phyloP scores from a whole-genome alignment of 2,888 invertebrate species.

The Drosophila nr. perissopoda region DNA sequence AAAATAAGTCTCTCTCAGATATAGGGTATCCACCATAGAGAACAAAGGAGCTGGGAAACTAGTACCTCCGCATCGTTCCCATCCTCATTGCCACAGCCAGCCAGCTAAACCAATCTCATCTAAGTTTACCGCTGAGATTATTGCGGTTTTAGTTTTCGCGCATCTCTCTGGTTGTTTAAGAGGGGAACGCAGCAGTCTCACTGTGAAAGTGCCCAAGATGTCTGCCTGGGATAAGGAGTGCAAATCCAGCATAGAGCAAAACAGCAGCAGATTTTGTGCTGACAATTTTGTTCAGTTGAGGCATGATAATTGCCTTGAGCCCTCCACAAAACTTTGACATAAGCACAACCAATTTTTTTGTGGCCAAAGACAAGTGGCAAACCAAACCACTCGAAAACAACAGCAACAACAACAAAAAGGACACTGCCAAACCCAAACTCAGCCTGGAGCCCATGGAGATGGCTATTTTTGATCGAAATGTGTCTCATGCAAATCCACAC shows the following conservation, averaged over 20 bases:
- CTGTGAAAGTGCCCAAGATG: constrained; percentile 43
- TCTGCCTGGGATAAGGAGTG: constrained; percentile 42
- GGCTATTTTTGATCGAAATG: constrained; percentile 19
- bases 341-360: constrained; percentile 11
- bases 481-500: constrained; percentile 12
- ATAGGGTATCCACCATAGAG: constrained; percentile 1
- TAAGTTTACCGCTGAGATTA: constrained; percentile 13
- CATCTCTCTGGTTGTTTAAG: constrained; percentile 8
- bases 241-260: constrained; percentile 15
- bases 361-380: constrained; percentile 19
- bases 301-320: constrained; percentile 53
- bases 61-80: not conserved
- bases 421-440: not conserved
- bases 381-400: not conserved
- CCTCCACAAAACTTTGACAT: constrained; percentile 26
- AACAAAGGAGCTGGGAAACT: constrained; percentile 2
- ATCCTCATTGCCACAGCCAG: not conserved
- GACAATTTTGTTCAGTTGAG: constrained; percentile 36
- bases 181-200: not conserved
- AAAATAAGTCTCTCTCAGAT: constrained; percentile 2
- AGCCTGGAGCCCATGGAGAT: not conserved
- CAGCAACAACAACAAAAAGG: not conserved
- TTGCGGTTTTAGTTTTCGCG: constrained; percentile 52
- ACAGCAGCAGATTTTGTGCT: constrained; percentile 30
- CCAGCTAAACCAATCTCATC: constrained; percentile 18